phyloP scores from a whole-genome alignment of 2,797 vertebrate species.

The Lutjanus campechanus region DNA sequence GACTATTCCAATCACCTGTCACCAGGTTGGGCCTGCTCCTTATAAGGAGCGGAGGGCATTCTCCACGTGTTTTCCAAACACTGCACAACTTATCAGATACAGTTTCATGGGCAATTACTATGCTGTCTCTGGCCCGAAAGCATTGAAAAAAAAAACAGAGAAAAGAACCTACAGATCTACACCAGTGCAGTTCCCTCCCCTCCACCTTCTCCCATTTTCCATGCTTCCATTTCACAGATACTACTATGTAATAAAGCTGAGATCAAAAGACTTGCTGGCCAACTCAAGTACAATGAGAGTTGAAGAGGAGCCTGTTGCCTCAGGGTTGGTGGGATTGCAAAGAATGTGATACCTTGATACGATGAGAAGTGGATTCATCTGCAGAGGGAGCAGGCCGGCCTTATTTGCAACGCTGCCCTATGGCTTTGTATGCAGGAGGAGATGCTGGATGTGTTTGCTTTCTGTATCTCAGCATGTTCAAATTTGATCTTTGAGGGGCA shows the following conservation, averaged over 20 bases:
- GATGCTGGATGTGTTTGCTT: constrained; percentile 35
- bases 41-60: constrained; percentile 82
- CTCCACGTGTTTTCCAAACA: constrained; percentile 82
- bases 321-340: constrained; percentile 47
- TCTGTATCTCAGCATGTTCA: constrained; percentile 24
- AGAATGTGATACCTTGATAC: constrained; percentile 70
- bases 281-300: constrained; percentile 56
- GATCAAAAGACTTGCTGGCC: constrained; percentile 69
- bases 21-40: constrained; percentile 78
- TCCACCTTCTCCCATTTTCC: constrained; percentile 52
- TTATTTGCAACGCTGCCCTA: constrained; percentile 19
- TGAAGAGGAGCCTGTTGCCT: constrained; percentile 45
- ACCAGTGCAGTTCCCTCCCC: constrained; percentile 18
- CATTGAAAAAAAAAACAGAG: constrained; percentile 28
- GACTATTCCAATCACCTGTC: constrained; percentile 82
- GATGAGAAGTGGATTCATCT: constrained; percentile 58
- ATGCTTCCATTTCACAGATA: constrained; percentile 69
- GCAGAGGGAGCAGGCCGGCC: constrained; percentile 15
- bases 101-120: constrained; percentile 78
- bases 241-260: constrained; percentile 64
- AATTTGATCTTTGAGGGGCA: constrained; percentile 32
- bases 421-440: constrained; percentile 58
- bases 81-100: constrained; percentile 80
- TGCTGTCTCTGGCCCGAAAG: constrained; percentile 56
- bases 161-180: constrained; percentile 28